Base-by-base conservation (phyloP, 2,888 invertebrate genomes). In the Caenorhabditis doughertyi region DNA sequence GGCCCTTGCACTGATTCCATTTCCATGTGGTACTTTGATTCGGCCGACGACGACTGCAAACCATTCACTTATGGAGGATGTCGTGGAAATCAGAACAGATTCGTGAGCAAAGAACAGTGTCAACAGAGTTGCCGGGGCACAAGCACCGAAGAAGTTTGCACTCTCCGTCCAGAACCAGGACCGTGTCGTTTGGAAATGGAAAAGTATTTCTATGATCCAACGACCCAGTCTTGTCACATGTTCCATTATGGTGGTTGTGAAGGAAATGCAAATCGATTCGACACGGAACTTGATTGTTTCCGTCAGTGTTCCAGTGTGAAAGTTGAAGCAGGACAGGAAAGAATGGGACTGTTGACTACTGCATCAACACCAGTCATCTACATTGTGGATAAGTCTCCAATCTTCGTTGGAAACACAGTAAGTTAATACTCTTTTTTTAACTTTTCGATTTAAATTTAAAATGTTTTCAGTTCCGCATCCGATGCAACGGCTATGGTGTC, bases 41-140 rank as follows among this genome's bases (percentile, higher is more conserved):
- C 64, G 16, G 55, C 55, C 8, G 67, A 32, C 21, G 58, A 9
- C 13, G 83, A 84, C 7, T 90, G 89, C 76, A 77, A 84, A 9
- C 88, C 79, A 73, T 91, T 91, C 84, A 90, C 90, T 4, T 91
- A 85, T 62, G 89, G 90, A 49, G 91, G 91, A 35, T 91, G 91
- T 70, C 83, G 90, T 16, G 91, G 91, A 70, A 91, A 90, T 58
- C 80, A 82, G 27, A 89, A 89, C 73, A 62, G 86, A 27, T 85
- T 84, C 73, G 80, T 79, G 3, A 80, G 77, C 64, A 77, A 76
- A 47, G 49, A 73, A 5, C 84, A 84, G 49, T 81, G 81, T 47
- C 58, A 77, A 29, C 81, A 81, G 51, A 76, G 71, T 32, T 81
- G 81, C 53, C 58, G 70, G 0, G 68, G 49, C 8, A 29, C 42